phyloP scores from a whole-genome alignment of 2,113 vertebrate species.

The Sarotherodon lohbergeri region DNA sequence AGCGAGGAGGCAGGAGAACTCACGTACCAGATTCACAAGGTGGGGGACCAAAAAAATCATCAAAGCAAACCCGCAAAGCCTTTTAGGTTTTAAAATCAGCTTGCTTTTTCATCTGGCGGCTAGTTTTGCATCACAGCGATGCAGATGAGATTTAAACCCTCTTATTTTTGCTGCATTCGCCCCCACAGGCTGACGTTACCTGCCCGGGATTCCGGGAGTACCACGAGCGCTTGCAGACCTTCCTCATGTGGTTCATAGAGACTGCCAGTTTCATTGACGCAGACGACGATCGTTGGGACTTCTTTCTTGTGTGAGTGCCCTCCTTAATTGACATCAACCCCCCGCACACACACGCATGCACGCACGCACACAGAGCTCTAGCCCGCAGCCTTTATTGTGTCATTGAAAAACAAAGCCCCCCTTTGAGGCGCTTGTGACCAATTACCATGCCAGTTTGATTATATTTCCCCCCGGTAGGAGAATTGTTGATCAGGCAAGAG shows the following conservation, averaged over 20 bases:
- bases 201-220: constrained; percentile 95
- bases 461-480: constrained; percentile 87
- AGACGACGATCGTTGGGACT: constrained; percentile 99
- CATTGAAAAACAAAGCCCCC: constrained; percentile 76
- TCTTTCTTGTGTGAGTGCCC: constrained; percentile 98
- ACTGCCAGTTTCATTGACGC: constrained; percentile 98
- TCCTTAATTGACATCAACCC: constrained; percentile 80
- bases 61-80: background rate
- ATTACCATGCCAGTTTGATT: constrained; percentile 98
- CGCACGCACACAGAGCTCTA: background rate
- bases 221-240: constrained; percentile 96
- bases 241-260: constrained; percentile 99
- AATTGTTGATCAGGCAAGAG: constrained; percentile 97
- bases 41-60: constrained; percentile 53
- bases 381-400: constrained; percentile 74
- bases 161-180: background rate
- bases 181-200: constrained; percentile 84
- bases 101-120: background rate
- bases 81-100: background rate
- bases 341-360: background rate
- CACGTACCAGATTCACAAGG: constrained; percentile 92
- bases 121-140: background rate
- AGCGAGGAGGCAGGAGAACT: constrained; percentile 88
- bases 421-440: constrained; percentile 88
- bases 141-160: background rate